Evolutionary conservation across 2,797 vertebrate genomes (phyloP).

Genomic region (Caiman crocodilus): DNA sequence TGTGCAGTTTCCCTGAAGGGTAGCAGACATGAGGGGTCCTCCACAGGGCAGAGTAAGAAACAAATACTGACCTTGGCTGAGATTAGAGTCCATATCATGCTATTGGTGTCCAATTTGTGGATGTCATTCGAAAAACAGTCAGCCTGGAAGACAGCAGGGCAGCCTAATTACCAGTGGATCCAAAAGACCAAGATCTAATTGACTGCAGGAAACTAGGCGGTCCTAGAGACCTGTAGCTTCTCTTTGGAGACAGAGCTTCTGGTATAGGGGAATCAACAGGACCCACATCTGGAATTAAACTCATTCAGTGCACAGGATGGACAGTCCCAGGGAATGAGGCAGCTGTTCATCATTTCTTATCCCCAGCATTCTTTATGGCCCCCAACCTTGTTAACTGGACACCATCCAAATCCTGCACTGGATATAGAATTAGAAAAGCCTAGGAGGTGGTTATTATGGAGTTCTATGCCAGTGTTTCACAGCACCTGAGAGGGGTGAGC

Average conservation of each 20-base stretch:
- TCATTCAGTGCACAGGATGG: background rate
- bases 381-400: background rate
- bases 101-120: conserved; percentile 94
- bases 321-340: background rate
- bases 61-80: conserved; percentile 90
- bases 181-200: background rate
- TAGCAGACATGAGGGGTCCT: fast-evolving
- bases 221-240: background rate
- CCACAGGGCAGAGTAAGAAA: background rate
- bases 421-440: background rate
- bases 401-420: background rate
- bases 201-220: background rate
- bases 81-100: conserved; percentile 95
- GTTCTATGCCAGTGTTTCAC: too few relatives aligned
- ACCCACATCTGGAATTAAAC: background rate
- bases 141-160: conserved; percentile 83
- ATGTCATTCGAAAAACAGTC: conserved; percentile 99
- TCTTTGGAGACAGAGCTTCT: background rate
- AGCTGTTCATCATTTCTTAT: background rate
- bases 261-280: background rate
- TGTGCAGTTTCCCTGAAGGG: background rate
- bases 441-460: too few relatives aligned
- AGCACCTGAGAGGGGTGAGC: too few relatives aligned
- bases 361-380: background rate
- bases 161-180: conserved; percentile 17